Evolutionary conservation across 2,797 vertebrate genomes (phyloP).

Genomic region (Syngnathus rostellatus): DNA sequence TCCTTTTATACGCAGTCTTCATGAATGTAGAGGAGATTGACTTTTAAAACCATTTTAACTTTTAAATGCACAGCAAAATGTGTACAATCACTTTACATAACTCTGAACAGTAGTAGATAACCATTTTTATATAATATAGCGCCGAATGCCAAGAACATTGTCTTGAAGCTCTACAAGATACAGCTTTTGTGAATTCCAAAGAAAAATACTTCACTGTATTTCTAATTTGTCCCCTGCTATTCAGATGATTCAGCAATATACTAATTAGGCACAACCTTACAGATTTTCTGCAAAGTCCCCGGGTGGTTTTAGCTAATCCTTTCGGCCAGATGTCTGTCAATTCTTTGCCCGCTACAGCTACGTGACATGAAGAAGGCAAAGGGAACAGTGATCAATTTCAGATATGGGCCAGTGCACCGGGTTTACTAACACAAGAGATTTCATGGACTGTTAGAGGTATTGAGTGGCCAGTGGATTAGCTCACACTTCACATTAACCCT

Average conservation of each 20-base stretch:
- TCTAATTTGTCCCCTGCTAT: not conserved
- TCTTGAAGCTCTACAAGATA: not conserved
- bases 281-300: constrained; percentile 11
- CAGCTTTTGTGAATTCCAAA: too few species aligned
- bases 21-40: too few species aligned
- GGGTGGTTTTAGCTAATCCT: constrained; percentile 26
- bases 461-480: constrained; percentile 68
- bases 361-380: constrained; percentile 36
- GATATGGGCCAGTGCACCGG: constrained; percentile 57
- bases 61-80: not conserved
- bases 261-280: not conserved
- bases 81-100: not conserved
- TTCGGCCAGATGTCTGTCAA: constrained; percentile 44
- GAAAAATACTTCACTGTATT: too few species aligned
- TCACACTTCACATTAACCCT: constrained; percentile 62
- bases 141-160: too few species aligned
- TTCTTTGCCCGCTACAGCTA: constrained; percentile 47
- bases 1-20: too few species aligned
- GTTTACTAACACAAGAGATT: constrained; percentile 71
- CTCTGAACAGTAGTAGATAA: not conserved
- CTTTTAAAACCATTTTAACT: not conserved
- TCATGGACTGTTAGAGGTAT: constrained; percentile 68
- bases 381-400: constrained; percentile 64
- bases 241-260: not conserved
- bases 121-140: not conserved